These are phyloP conservation scores for Aphelocoma californica DNA, from an alignment of 2,797 vertebrate genomes.

Conservation along the genomic window DNA sequence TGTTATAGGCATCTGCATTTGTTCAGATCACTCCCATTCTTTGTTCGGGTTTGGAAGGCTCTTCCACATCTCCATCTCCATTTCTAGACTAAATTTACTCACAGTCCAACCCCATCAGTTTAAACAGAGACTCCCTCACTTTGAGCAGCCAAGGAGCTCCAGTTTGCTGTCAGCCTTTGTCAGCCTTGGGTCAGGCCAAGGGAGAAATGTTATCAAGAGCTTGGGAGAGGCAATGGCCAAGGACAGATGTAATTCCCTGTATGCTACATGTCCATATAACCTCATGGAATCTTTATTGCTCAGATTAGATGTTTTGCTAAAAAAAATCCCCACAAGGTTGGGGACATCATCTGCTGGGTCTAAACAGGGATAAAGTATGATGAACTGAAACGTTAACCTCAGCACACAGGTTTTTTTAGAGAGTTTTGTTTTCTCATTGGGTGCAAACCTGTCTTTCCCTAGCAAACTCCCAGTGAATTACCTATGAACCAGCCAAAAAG, in stretches of 20 bases:
- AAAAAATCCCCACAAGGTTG: rapidly evolving
- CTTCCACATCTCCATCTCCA: not conserved
- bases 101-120: not conserved
- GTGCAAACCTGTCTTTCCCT: not conserved
- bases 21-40: not conserved
- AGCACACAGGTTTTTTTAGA: not conserved
- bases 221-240: not conserved
- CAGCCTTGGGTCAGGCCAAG: not conserved
- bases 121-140: not conserved
- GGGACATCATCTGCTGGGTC: not conserved
- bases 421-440: not conserved
- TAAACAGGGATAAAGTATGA: not conserved
- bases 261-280: not conserved
- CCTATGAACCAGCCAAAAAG: not conserved
- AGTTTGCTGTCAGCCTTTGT: not conserved
- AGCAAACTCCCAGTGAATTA: conserved; percentile 1
- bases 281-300: not conserved
- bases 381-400: not conserved
- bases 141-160: not conserved
- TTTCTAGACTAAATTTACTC: conserved; percentile 13
- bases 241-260: not conserved
- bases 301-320: not conserved
- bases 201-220: not conserved
- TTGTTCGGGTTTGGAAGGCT: conserved; percentile 5
- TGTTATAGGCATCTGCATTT: conserved; percentile 23